These are phyloP conservation scores for Chymomyza caudatula DNA, from an alignment of 2,888 invertebrate species.

Conservation along the genomic window DNA sequence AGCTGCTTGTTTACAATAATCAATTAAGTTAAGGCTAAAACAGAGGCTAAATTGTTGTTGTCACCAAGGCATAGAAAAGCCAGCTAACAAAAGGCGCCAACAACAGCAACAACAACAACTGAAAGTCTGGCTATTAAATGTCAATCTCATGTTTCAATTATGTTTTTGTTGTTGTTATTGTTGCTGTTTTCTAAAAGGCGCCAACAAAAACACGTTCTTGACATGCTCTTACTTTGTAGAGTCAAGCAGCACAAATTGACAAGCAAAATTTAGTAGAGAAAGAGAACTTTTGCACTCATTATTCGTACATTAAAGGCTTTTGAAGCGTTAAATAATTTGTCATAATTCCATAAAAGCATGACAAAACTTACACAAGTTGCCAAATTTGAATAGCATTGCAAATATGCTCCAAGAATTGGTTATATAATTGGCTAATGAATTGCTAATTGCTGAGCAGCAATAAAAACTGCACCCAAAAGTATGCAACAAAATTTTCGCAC, in stretches of 20 bases:
- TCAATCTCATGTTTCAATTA: constrained; percentile 72
- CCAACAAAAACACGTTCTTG: not conserved
- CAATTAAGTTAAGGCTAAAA: constrained; percentile 48
- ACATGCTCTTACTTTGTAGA: not conserved
- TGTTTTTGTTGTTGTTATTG: constrained; percentile 59
- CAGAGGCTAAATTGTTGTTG: constrained; percentile 36
- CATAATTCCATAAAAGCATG: not conserved
- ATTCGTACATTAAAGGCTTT: not conserved
- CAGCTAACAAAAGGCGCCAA: constrained; percentile 4
- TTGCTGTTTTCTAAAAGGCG: not conserved
- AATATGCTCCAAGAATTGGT: not conserved
- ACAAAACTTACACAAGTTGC: not conserved
- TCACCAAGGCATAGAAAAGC: constrained; percentile 29
- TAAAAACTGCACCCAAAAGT: constrained; percentile 1
- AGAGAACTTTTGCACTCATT: not conserved
- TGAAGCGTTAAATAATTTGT: not conserved
- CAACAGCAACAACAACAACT: constrained; percentile 25
- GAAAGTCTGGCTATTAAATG: constrained; percentile 53
- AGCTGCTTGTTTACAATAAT: constrained; percentile 54
- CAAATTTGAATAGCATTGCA: not conserved
- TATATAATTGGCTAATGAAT: not conserved
- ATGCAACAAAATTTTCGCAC: no score
- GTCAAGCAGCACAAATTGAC: not conserved
- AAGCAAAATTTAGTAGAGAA: not conserved
- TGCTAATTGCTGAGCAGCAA: not conserved